Base-by-base conservation (phyloP, 2,888 invertebrate genomes). In the Lasiommata megera region DNA sequence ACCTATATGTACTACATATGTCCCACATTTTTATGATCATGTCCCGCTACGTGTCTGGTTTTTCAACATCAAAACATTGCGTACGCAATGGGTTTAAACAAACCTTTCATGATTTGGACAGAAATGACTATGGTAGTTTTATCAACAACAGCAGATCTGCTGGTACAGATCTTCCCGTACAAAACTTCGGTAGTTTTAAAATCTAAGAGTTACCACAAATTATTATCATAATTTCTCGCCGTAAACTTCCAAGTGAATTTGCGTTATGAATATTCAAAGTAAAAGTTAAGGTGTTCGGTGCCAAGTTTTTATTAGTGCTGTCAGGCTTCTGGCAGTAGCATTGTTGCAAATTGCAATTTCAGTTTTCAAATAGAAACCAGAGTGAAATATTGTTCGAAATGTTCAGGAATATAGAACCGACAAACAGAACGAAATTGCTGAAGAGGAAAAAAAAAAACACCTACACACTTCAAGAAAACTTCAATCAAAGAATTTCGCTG, bases 211-310 rank as follows among this genome's bases (percentile, higher is more conserved):
- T 58, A 78, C 80, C 79, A 81, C 82, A 83, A 86, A 84, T 86
- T 82, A 86, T 87, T 86, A 84, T 81, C 81, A 86, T 87, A 86
- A 88, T 88, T 87, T 84, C 85, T 81, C 84, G 85, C 86, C 87
- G 80, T 84, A 84, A 87, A 85, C 86, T 88, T 88, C 82, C 83
- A 74, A 82, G 79, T 81, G 82, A 84, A 81, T 84, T 85, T 80
- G 70, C 74, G 72, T 74, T 71, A 87, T 88, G 88, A 88, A 88
- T 88, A 88, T 88, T 82, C 87, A 88, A 85, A 80, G 75, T 73
- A 74, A 77, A 84, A 86, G 86, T 88, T 88, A 52, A 52, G 52
- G 36, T 82, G 80, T 73, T 73, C 75, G 72, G 76, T 71, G 76
- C 75, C 72, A 82, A 81, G 79, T 84, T 87, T 85, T 88, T 84